Percentiles rank a stretch among this genome's conserved stretches.
phyloP scores from a whole-genome alignment of 1,140 invertebrate species.

The Drosophila pectinifera region DNA sequence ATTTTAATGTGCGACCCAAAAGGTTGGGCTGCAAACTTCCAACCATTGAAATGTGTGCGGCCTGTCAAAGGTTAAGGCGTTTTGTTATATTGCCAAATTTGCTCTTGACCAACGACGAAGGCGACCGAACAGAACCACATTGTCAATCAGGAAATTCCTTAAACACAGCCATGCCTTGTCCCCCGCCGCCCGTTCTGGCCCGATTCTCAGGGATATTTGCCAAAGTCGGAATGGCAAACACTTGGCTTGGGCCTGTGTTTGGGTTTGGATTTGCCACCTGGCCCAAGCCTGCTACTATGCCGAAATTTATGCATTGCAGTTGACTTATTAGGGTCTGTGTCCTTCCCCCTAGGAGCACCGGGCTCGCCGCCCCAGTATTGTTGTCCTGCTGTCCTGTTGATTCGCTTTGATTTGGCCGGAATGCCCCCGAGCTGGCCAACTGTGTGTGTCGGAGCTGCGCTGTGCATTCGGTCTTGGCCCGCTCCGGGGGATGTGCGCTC shows the following conservation, averaged over 20 bases:
- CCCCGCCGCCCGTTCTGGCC: conserved; percentile 3
- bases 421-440: conserved; percentile 41
- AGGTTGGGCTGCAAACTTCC: conserved; percentile 32
- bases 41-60: conserved; percentile 69
- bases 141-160: conserved; percentile 73
- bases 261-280: conserved; percentile 42
- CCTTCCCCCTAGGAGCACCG: background rate
- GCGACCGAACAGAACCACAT: conserved; percentile 49
- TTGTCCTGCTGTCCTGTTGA: conserved; percentile 51
- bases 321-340: conserved; percentile 71
- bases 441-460: conserved; percentile 53
- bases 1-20: conserved; percentile 66
- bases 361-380: background rate
- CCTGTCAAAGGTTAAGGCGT: conserved; percentile 70
- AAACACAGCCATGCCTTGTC: conserved; percentile 19
- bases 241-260: conserved; percentile 45
- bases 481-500: conserved; percentile 21
- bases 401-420: conserved; percentile 56
- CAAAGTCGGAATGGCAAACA: conserved; percentile 67
- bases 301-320: conserved; percentile 77
- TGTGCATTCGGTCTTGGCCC: conserved; percentile 32
- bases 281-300: conserved; percentile 27
- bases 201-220: conserved; percentile 48
- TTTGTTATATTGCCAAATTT: conserved; percentile 69
- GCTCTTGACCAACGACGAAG: conserved; percentile 30